Evolutionary conservation across 2,113 vertebrate species (phyloP).

Genomic region (Rhinoderma darwinii): DNA sequence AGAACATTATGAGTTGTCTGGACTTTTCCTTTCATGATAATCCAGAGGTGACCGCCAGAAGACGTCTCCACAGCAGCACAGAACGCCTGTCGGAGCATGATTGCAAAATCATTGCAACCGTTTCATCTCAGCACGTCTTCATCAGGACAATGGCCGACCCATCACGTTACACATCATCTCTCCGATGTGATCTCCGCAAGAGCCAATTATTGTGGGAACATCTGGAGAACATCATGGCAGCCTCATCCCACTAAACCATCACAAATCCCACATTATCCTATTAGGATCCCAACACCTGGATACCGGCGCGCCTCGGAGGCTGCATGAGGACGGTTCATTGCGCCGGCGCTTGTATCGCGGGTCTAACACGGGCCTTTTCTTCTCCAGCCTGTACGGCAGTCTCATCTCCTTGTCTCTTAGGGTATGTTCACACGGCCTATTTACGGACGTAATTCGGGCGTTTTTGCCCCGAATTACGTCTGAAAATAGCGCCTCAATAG

Average conservation of each 20-base stretch:
- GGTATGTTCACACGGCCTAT: no score
- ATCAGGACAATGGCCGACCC: background rate
- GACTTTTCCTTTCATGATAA: no score
- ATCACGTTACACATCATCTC: background rate
- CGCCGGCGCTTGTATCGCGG: background rate
- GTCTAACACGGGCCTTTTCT: slow-evolving; percentile 47
- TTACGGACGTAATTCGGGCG: no score
- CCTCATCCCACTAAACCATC: background rate
- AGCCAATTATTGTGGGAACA: background rate
- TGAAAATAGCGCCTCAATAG: no score
- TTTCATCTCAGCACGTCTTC: slow-evolving; percentile 4
- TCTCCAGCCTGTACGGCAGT: background rate
- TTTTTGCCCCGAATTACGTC: no score
- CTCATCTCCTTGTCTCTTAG: slow-evolving; percentile 36
- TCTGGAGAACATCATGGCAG: background rate
- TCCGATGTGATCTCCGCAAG: background rate
- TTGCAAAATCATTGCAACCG: background rate
- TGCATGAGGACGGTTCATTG: background rate
- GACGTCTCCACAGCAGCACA: background rate
- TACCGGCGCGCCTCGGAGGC: background rate
- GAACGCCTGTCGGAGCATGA: background rate
- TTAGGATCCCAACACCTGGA: background rate
- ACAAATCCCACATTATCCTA: slow-evolving; percentile 1
- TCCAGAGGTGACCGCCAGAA: background rate
- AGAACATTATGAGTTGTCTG: no score